Evolutionary conservation across 1,140 invertebrate species (phyloP).

Genomic region (Dreissena polymorpha): DNA sequence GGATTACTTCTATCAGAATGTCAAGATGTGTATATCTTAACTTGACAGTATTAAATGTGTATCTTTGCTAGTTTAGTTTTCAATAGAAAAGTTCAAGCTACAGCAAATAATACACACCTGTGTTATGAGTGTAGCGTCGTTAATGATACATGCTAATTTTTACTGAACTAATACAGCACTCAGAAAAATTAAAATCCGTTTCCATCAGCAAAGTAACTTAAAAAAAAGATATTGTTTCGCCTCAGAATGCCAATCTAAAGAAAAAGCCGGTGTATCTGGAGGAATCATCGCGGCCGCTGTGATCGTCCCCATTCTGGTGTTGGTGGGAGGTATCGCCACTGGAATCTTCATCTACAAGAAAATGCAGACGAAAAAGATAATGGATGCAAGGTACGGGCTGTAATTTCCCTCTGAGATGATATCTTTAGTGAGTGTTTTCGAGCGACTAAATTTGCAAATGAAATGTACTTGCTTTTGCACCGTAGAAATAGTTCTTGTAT

Average conservation of each 20-base stretch:
- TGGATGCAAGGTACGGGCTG: background rate
- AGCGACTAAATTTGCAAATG: background rate
- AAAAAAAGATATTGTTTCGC: background rate
- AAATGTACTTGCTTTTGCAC: background rate
- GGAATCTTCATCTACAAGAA: background rate
- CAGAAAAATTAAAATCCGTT: too few relatives aligned
- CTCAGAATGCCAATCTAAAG: background rate
- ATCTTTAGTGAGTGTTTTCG: background rate
- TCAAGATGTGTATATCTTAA: too few relatives aligned
- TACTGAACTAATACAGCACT: too few relatives aligned
- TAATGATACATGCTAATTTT: too few relatives aligned
- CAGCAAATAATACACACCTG: too few relatives aligned
- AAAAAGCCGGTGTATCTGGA: background rate
- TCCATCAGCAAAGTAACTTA: too few relatives aligned
- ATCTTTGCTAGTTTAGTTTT: too few relatives aligned
- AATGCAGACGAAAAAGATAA: background rate
- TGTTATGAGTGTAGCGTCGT: too few relatives aligned
- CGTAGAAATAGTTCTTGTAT: background rate
- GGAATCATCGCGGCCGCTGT: constrained; percentile 4
- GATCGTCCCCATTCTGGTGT: background rate
- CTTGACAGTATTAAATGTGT: too few relatives aligned
- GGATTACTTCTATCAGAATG: too few relatives aligned
- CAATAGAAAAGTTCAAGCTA: too few relatives aligned
- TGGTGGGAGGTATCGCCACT: background rate
- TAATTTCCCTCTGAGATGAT: background rate